Evolutionary conservation across 92 coral and sea anemone species (phyloP).

Genomic region (Phymanthus crucifer): DNA sequence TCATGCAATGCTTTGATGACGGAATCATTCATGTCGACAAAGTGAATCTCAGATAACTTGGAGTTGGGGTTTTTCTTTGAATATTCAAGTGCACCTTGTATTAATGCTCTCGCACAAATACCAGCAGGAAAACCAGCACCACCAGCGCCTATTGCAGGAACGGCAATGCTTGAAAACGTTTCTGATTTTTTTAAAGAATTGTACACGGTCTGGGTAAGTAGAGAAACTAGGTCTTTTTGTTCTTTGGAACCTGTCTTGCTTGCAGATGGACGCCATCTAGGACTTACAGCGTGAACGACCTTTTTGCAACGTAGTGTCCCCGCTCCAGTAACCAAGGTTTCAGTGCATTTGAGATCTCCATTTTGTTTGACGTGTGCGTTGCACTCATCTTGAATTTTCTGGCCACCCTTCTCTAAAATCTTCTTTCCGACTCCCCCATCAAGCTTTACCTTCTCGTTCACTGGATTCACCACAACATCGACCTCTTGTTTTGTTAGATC

Average conservation of each 20-base stretch:
- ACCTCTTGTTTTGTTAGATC: constrained; percentile 46
- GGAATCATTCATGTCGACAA: constrained; percentile 44
- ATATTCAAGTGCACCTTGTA: constrained; percentile 40
- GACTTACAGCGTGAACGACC: neutral
- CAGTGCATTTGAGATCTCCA: constrained; percentile 15
- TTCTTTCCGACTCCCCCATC: constrained; percentile 34
- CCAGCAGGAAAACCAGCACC: constrained; percentile 55
- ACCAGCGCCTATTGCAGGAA: constrained; percentile 81
- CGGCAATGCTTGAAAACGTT: constrained; percentile 48
- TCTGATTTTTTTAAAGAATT: constrained; percentile 45
- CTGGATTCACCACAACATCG: constrained; percentile 58
- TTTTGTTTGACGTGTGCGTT: constrained; percentile 4
- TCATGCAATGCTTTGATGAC: constrained; percentile 34
- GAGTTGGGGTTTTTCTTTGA: constrained; percentile 17
- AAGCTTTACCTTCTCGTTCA: constrained; percentile 34
- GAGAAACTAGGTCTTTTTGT: constrained; percentile 27
- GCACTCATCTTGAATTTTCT: constrained; percentile 42
- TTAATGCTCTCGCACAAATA: constrained; percentile 57
- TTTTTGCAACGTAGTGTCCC: constrained; percentile 54
- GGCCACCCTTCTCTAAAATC: constrained; percentile 48
- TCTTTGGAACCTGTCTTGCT: too few relatives aligned
- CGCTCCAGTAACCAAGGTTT: constrained; percentile 22
- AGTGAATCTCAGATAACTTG: constrained; percentile 44
- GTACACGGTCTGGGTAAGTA: constrained; percentile 34
- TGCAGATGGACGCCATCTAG: too few relatives aligned